These are phyloP conservation scores for Oreochromis aureus DNA, from an alignment of 2,113 vertebrate species.

Conservation along the genomic window DNA sequence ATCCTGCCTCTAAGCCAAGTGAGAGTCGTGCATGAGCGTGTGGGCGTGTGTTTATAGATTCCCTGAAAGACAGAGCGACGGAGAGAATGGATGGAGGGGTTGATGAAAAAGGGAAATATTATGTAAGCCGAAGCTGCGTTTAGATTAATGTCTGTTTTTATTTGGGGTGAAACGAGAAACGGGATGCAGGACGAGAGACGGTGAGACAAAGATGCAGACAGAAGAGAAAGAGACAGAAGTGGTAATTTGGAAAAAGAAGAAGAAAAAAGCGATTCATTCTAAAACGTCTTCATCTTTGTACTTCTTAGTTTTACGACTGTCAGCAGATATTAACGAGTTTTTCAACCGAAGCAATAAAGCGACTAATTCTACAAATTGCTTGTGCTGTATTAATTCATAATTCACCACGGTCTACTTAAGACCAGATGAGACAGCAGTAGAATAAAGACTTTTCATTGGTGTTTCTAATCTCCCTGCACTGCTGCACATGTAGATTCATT, in stretches of 20 bases:
- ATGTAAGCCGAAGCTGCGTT: not conserved
- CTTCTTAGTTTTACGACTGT: not conserved
- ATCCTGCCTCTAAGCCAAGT: constrained; percentile 33
- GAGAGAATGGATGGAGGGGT: not conserved
- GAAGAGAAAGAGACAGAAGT: not conserved
- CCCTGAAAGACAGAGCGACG: not conserved
- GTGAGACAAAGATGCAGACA: not conserved
- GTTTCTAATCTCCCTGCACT: not conserved
- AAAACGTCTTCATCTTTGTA: fast-evolving
- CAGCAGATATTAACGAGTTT: constrained; percentile 7
- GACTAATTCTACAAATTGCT: constrained; percentile 4
- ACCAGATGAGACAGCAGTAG: not conserved
- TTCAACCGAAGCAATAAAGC: not conserved
- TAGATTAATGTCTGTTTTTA: constrained; percentile 11
- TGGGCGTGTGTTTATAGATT: constrained; percentile 8
- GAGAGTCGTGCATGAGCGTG: not conserved
- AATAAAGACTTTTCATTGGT: not conserved
- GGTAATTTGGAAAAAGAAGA: not conserved
- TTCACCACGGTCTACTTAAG: not conserved
- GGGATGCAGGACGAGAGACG: not conserved
- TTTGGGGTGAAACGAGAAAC: not conserved
- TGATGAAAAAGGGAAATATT: not conserved
- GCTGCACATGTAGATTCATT: not conserved
- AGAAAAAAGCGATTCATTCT: not conserved
- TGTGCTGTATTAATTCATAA: constrained; percentile 1